Conservation (phyloP, 2,797 vertebrate species). For the Notolabrus celidotus region DNA sequence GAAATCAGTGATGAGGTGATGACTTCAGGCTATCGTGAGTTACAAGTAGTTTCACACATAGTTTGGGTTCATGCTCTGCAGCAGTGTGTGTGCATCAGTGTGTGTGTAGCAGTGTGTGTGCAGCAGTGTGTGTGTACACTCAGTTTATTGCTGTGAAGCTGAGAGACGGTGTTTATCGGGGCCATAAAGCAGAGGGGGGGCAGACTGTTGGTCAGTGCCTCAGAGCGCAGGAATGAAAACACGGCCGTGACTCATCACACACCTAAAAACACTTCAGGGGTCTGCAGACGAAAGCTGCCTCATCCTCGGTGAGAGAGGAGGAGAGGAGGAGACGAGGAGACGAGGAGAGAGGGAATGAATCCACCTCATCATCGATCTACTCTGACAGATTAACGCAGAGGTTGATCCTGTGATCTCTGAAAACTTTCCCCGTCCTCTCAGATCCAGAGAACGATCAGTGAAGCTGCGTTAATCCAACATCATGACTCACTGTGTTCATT, state of each 20-base stretch:
- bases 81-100: no score
- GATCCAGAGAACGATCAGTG: background rate
- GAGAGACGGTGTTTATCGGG: conserved; percentile 14
- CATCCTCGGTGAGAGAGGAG: no score
- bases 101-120: no score
- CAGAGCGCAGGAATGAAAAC: conserved; percentile 77
- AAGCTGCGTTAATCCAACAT: background rate
- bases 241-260: conserved; percentile 60
- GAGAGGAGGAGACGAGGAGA: background rate
- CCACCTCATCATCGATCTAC: no score
- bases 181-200: conserved; percentile 18
- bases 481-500: conserved; percentile 3
- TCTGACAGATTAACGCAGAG: no score
- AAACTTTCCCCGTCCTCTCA: background rate
- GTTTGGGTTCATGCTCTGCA: conserved; percentile 6
- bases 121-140: background rate
- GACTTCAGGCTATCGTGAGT: no score
- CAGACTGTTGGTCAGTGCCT: conserved; percentile 43
- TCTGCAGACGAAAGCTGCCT: conserved; percentile 50
- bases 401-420: no score
- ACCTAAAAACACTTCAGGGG: conserved; percentile 54
- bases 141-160: conserved; percentile 3
- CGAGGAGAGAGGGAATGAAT: conserved; percentile 42
- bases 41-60: background rate
- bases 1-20: no score